phyloP scores from a whole-genome alignment of 2,888 invertebrate species.

The Sarcophaga carnaria region DNA sequence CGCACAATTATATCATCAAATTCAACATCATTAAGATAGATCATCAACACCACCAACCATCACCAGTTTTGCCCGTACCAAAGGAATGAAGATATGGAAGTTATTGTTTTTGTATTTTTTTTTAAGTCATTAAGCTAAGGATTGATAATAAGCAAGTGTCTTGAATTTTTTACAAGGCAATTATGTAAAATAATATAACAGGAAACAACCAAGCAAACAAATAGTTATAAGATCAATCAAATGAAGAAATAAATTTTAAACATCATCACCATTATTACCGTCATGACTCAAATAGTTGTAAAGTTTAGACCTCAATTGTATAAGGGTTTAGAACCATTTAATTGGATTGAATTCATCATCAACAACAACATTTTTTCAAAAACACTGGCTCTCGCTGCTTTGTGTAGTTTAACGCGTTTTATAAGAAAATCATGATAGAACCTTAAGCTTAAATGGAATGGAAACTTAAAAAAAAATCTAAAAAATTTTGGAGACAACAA shows the following conservation, averaged over 20 bases:
- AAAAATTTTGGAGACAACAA: constrained; percentile 68
- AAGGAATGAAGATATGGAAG: constrained; percentile 44
- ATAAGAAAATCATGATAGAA: constrained; percentile 67
- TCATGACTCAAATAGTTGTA: constrained; percentile 70
- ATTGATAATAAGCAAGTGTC: constrained; percentile 67
- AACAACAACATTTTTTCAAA: constrained; percentile 56
- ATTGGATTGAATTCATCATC: constrained; percentile 57
- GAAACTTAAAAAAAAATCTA: constrained; percentile 46
- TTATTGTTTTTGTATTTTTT: constrained; percentile 58
- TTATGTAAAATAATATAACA: constrained; percentile 68
- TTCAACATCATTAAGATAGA: constrained; percentile 17
- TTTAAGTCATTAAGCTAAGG: constrained; percentile 67
- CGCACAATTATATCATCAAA: constrained; percentile 55
- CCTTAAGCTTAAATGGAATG: constrained; percentile 67
- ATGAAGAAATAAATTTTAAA: constrained; percentile 67
- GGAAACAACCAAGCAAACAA: constrained; percentile 44
- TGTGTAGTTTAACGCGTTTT: constrained; percentile 67
- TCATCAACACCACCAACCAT: constrained; percentile 4
- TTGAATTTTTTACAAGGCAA: constrained; percentile 61
- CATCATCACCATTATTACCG: constrained; percentile 65
- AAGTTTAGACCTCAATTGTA: constrained; percentile 74
- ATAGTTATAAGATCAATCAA: constrained; percentile 67
- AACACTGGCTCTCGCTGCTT: constrained; percentile 68
- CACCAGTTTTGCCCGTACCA: constrained; percentile 42
- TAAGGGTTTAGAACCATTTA: constrained; percentile 44